These are phyloP conservation scores for Lepidocyrtoides sp. DNA, from an alignment of 2,888 invertebrate genomes.

Conservation along the genomic window DNA sequence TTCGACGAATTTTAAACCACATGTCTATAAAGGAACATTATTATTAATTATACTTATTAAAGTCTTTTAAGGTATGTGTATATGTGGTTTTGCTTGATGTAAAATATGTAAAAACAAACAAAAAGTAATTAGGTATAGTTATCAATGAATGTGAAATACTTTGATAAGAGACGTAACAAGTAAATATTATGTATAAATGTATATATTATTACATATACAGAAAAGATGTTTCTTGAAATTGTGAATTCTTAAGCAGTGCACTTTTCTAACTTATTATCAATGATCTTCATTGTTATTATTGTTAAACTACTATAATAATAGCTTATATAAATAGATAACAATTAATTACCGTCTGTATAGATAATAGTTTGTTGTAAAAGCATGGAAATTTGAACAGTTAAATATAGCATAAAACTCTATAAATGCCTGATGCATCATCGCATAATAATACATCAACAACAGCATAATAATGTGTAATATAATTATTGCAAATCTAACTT, in stretches of 20 bases:
- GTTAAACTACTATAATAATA: background rate
- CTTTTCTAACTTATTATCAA: constrained; percentile 68
- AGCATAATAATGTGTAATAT: constrained; percentile 5
- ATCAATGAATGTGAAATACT: background rate
- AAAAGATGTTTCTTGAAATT: constrained; percentile 49
- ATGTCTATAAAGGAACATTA: constrained; percentile 19
- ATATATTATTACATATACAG: background rate
- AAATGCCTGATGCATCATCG: constrained; percentile 42
- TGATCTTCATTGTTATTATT: constrained; percentile 58
- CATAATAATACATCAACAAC: constrained; percentile 34
- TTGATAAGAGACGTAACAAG: too few relatives aligned
- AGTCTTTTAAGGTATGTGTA: constrained; percentile 8
- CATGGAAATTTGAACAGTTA: constrained; percentile 5
- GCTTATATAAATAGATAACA: background rate
- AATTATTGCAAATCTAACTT: background rate
- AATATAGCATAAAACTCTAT: background rate
- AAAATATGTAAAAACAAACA: constrained; percentile 34
- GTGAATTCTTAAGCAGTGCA: constrained; percentile 65
- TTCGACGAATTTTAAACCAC: constrained; percentile 50
- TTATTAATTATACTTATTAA: constrained; percentile 25
- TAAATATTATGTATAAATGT: constrained; percentile 11
- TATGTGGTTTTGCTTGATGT: constrained; percentile 28
- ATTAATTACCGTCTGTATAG: too few relatives aligned
- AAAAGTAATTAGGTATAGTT: too few relatives aligned
- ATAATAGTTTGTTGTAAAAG: background rate